Evolutionary conservation across 2,797 vertebrate species (phyloP).

Genomic region (Platyrinchus mystaceus): DNA sequence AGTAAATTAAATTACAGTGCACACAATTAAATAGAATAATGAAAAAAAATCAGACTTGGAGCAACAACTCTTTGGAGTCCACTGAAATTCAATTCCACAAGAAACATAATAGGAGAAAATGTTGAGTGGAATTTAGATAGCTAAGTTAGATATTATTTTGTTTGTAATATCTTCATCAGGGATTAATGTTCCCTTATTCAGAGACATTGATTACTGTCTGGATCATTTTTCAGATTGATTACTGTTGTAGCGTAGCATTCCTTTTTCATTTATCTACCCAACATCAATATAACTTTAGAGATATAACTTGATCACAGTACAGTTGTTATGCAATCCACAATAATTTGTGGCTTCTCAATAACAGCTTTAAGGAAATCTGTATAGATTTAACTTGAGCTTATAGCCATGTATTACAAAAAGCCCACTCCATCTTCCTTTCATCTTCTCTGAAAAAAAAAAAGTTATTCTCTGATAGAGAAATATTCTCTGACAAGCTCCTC

Average conservation of each 20-base stretch:
- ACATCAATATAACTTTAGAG: conserved; percentile 46
- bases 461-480: not conserved
- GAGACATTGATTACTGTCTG: conserved; percentile 60
- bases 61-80: conserved; percentile 51
- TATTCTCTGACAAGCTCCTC: not conserved
- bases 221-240: conserved; percentile 70
- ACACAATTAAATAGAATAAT: conserved; percentile 73
- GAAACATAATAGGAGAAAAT: conserved; percentile 43
- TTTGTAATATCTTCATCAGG: conserved; percentile 53
- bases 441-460: not conserved
- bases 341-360: conserved; percentile 47
- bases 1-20: conserved; percentile 74
- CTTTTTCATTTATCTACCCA: conserved; percentile 40
- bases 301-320: not conserved
- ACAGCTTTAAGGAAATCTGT: conserved; percentile 18
- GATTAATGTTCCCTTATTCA: conserved; percentile 65
- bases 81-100: conserved; percentile 59
- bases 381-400: not conserved
- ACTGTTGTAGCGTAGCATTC: conserved; percentile 21
- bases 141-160: conserved; percentile 46
- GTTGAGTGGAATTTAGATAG: conserved; percentile 58
- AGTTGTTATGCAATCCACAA: conserved; percentile 14
- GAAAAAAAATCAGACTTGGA: conserved; percentile 52
- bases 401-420: not conserved
- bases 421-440: not conserved